Base-by-base conservation (phyloP, 2,888 invertebrate species). In the Rhingia rostrata region DNA sequence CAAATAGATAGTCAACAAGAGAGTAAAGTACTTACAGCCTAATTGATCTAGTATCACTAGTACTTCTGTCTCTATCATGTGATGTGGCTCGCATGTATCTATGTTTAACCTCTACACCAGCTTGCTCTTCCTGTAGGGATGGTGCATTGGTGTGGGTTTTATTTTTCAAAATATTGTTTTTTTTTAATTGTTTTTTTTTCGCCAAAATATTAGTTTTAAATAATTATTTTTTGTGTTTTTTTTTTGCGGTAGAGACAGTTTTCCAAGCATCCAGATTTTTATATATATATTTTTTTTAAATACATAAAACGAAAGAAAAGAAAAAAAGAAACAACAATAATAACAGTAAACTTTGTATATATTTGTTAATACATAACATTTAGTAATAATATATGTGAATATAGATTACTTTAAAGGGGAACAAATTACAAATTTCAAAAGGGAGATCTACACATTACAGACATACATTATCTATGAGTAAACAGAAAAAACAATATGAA, bases 91-190 rank as follows among this genome's bases (percentile, higher is more conserved):
- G 86, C 87, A 87, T 88, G 87, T 87, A 88, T 87, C 89, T 88
- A 88, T 88, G 88, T 87, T 88, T 88, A 87, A 89, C 92, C 85
- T 93, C 92, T 49, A 94, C 93, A 37, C 94, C 93, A 66, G 93
- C 93, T 90, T 93, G 93, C 86, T 93, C 93, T 80, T 93, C 93
- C 94, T 93, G 86, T 79, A 86, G 58, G 75, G 75, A 22, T 75
- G 79, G 64, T 75, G 84, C 73, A 80, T 79, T 81, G 80, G 85
- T 85, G 84, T 85, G 60, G 82, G 64, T 58, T 83, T 56, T 60
- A 22, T 77, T 74, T 63, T 75, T 64, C 45, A 84, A 45, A n/a
- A 72, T 10, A 51, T 47, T 63, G 69, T 58, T 47, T 39, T 64
- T 54, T 47, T 53, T 51, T 64, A 63, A 43, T 47, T 61, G 56